Evolutionary conservation across 2,888 invertebrate species (phyloP).

Genomic region (Andricus quercusramuli): DNA sequence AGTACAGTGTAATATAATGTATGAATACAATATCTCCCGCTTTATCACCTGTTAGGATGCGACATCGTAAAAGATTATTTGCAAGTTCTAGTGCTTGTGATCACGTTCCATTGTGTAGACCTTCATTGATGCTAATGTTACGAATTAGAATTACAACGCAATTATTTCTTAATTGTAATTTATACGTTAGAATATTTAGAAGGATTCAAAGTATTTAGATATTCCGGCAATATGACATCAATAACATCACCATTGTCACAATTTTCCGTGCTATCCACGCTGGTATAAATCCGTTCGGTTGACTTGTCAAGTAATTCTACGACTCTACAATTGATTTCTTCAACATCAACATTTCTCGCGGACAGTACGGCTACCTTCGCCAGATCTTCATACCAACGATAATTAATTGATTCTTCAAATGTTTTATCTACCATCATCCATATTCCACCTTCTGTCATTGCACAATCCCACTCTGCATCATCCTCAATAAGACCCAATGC

Average conservation of each 20-base stretch:
- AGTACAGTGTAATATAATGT: constrained; percentile 31
- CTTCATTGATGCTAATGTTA: constrained; percentile 46
- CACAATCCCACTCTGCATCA: constrained; percentile 47
- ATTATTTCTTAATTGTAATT: too few species aligned
- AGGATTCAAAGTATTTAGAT: too few species aligned
- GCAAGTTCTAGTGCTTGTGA: constrained; percentile 50
- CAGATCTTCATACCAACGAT: too few species aligned
- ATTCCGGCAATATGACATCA: constrained; percentile 45
- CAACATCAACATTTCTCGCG: too few species aligned
- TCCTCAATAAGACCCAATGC: too few species aligned
- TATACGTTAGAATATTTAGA: constrained; percentile 43
- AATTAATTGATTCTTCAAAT: constrained; percentile 44
- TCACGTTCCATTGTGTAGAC: constrained; percentile 49
- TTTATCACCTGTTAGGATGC: too few species aligned
- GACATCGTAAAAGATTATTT: constrained; percentile 51
- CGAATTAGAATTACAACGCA: constrained; percentile 45
- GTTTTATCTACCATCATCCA: constrained; percentile 49
- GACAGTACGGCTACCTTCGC: too few species aligned
- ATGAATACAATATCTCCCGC: too few species aligned
- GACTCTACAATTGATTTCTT: constrained; percentile 48
- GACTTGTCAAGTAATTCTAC: too few species aligned
- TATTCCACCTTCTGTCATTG: constrained; percentile 42
- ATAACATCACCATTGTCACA: constrained; percentile 45
- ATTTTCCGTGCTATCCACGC: too few species aligned
- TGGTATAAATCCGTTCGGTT: too few species aligned